Evolutionary conservation across 1,140 invertebrate genomes (phyloP).

Genomic region (Bombus sibiricus): DNA sequence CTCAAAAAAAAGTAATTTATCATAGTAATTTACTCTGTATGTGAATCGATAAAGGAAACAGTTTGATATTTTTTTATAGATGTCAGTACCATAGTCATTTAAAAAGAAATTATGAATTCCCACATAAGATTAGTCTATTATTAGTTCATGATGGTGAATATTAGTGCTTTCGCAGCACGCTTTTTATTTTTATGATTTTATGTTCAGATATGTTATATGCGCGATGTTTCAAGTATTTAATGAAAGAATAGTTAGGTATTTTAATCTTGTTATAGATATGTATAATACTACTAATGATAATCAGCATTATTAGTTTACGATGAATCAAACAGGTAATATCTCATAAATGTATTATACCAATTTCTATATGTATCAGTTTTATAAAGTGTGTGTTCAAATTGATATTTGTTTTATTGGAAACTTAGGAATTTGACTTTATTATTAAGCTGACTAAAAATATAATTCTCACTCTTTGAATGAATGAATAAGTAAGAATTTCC

Average conservation of each 20-base stretch:
- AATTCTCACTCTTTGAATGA: not conserved
- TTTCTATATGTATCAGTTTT: not conserved
- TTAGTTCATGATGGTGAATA: too few relatives aligned
- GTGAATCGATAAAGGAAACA: not conserved
- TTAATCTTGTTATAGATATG: too few relatives aligned
- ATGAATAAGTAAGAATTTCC: not conserved
- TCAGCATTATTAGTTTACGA: too few relatives aligned
- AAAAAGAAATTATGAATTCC: not conserved
- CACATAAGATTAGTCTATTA: too few relatives aligned
- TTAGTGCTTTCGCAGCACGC: too few relatives aligned
- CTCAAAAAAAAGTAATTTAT: not conserved
- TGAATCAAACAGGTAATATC: not conserved
- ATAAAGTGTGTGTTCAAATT: not conserved
- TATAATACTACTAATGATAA: too few relatives aligned
- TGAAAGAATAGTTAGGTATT: too few relatives aligned
- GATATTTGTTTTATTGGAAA: not conserved
- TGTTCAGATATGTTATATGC: too few relatives aligned
- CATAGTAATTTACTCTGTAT: not conserved
- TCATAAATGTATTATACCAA: not conserved
- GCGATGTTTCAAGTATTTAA: too few relatives aligned
- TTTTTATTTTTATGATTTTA: too few relatives aligned
- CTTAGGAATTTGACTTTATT: not conserved
- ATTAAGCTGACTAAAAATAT: not conserved
- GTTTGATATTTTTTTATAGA: not conserved
- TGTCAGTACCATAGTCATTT: constrained; percentile 5